Evolutionary conservation across 2,113 vertebrate species (phyloP), one percentile per base, ranked within the genome.

Genomic region (Typhlomys cinereus): DNA sequence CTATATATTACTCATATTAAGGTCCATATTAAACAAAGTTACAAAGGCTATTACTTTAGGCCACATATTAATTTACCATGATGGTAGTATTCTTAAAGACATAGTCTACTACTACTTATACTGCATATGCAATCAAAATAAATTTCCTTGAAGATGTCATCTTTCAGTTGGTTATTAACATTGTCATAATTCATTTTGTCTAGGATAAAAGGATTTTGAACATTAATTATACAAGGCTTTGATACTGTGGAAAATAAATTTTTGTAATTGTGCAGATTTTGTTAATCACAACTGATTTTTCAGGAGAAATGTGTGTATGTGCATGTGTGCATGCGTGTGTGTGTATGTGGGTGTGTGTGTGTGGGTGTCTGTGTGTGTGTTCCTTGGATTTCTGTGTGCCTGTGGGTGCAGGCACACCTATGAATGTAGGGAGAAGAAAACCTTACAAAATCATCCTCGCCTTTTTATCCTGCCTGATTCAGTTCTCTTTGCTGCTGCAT

Each of bases 1-100:
- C n/a, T n/a, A n/a, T n/a, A n/a, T n/a, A n/a, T n/a, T n/a, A 69
- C 64, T 62, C 52, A 34, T 93, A 88, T 84, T 71, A 20, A 75
- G 87, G 70, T 86, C 27, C 75, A 54, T 50, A 89, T 94, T 67
- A 17, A 83, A 61, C 81, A 82, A 84, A 78, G 75, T 5, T 44
- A 70, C 1, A 62, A 78, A 85, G 54, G 3, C 36, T 67, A 81
- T 4, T 46, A 1, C n/a, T n/a, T n/a, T 52, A 39, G 23, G 46
- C 21, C 34, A 90, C 27, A 54, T 84, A 87, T 84, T 71, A 21
- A 25, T 74, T 92, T 80, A 93, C 21, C 34, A 10, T 44, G 34
- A 74, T 75, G 11, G 0, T 29, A 36, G 13, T 64, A 80, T 41
- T 52, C 36, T 61, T 92, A 75, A 92, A 48, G 18, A 14, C 44